Evolutionary conservation across 2,113 vertebrate genomes (phyloP), one percentile per base, ranked within the genome.

Genomic region (Colossoma macropomum): DNA sequence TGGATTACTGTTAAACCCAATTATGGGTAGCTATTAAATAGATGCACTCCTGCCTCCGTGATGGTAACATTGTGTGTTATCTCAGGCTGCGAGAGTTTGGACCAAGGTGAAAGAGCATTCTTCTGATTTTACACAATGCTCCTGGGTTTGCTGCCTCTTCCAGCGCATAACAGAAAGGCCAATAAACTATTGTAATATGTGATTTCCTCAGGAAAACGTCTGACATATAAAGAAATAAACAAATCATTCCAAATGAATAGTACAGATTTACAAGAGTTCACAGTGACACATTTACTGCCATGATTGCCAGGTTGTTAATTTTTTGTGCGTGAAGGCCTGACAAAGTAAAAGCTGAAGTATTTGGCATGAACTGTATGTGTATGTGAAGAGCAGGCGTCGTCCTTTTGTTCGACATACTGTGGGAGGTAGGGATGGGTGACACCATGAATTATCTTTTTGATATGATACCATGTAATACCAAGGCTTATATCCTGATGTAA

Each of bases 211-310:
- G 63, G 13, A 19, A 68, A 68, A 50, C 19, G 19, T 28, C 62
- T 68, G 41, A 66, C 62, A 77, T 8, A 50, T 16, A 38, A 10
- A 62, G 59, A 71, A 71, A 71, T 45, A 71, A 71, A 45, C 68
- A 71, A 71, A 71, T 45, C 68, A 11, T 23, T 45, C 38, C n/a
- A 71, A 71, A 71, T 45, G 68, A 45, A 45, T 71, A 38, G 68
- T 71, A 41, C 54, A 52, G 45, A 5, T 78, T 78, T 68, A 78
- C 27, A 68, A 78, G 62, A 50, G 27, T 66, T 66, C 76, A 52
- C 60, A 68, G 27, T 68, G 62, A 77, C 75, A 77, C 25, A 50
- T 77, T 77, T 77, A 77, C 62, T 77, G 38, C 59, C 30, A 23
- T 77, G 60, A 77, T 66, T 66, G 25, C 12, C 23, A 21, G 68